Base-by-base conservation (phyloP, 2,888 invertebrate genomes). In the Emmelina monodactyla region DNA sequence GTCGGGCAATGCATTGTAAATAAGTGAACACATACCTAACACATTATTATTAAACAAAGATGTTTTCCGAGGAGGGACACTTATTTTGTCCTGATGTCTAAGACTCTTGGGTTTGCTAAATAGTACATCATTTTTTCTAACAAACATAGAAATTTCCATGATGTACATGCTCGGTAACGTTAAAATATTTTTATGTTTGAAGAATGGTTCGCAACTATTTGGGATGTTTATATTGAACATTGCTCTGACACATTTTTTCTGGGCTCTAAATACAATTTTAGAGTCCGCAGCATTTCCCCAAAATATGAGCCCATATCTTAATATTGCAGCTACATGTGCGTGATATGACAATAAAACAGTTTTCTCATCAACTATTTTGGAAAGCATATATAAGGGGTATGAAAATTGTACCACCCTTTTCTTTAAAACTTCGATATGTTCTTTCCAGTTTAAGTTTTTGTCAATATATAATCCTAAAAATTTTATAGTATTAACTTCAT, bases 381-480 rank as follows among this genome's bases (percentile, higher is more conserved):
- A 22, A 10, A 32, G 32, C 14, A n/a, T 32, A 12, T 10, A 32
- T 5, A 32, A 11, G n/a, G 22, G 14, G n/a, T 19, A 32, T 22
- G 32, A 32, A 9, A 22, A 32, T 22, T 14, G 19, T 5, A 22
- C 11, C 14, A 32, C 19, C 14, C 11, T 22, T 9, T 22, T 14
- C 7, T 28, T 15, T 5, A 33, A 14, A 2, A 1, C 12, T 22
- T 38, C 25, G n/a, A 29, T 25, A 15, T 38, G 38, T 16, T 11
- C 10, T 32, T 32, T 38, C 38, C 38, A 38, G 2, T 16, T 38
- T 16, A 35, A 14, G 12, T 31, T 33, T 9, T 12, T 19, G 14
- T 37, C 40, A 19, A 36, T 31, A 11, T 16, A 10, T 28, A 40
- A 9, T 31, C 36, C 38, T 34, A 36, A 30, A 15, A 38, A 36